Conservation (phyloP, 2,888 invertebrate species). For the Ptychoptera albimana region DNA sequence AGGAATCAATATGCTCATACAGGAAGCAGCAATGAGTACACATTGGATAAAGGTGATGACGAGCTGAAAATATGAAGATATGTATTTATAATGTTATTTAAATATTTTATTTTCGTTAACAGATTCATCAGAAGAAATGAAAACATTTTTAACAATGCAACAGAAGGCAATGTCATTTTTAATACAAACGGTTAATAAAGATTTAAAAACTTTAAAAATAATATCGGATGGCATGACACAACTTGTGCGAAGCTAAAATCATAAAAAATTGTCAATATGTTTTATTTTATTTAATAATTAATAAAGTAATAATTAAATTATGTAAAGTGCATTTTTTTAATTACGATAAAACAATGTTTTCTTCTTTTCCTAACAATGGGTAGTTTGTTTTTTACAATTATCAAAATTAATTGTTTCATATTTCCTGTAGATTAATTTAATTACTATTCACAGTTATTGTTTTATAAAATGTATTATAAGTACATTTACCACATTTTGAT, state of each 20-base stretch:
- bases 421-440: no score
- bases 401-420: no score
- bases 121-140: conserved; percentile 52
- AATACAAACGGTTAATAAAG: conserved; percentile 66
- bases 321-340: no score
- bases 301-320: no score
- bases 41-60: conserved; percentile 47
- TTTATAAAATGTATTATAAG: no score
- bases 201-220: conserved; percentile 58
- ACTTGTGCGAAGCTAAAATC: conserved; percentile 21
- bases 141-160: conserved; percentile 67
- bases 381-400: no score
- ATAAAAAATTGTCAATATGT: not conserved
- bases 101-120: conserved; percentile 8
- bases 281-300: not conserved
- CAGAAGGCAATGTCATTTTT: conserved; percentile 80
- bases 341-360: no score
- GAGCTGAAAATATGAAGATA: not conserved
- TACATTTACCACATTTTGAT: no score
- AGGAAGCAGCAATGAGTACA: conserved; percentile 52
- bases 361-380: no score
- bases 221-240: conserved; percentile 64
- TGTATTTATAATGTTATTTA: not conserved
- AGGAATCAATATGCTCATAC: conserved; percentile 39
- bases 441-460: no score